Evolutionary conservation across 2,113 vertebrate species (phyloP).

Genomic region (Halcyon malimbica): DNA sequence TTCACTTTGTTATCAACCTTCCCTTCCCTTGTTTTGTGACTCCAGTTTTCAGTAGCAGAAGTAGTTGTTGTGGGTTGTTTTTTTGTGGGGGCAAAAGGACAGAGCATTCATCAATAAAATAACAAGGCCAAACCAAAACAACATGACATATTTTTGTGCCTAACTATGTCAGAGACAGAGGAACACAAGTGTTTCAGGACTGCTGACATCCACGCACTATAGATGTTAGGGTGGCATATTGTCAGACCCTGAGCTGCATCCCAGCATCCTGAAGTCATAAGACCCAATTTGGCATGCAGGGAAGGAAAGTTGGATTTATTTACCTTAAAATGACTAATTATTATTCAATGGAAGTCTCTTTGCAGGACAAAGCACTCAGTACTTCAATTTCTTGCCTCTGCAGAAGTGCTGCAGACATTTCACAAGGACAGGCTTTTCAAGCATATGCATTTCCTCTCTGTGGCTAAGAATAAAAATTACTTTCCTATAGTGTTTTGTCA

Average conservation of each 20-base stretch:
- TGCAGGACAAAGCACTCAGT: conserved; percentile 3
- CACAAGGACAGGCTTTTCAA: conserved; percentile 6
- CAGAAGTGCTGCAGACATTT: not conserved
- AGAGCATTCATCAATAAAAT: not conserved
- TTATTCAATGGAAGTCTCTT: conserved; percentile 19
- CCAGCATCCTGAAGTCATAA: not conserved
- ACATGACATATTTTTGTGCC: not conserved
- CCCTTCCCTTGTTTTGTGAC: not conserved
- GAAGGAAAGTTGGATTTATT: not conserved
- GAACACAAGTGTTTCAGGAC: not conserved
- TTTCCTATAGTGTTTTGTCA: not conserved
- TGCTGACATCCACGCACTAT: not conserved
- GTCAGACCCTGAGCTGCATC: not conserved
- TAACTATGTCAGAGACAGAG: not conserved
- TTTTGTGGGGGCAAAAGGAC: not conserved
- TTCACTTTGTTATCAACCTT: not conserved
- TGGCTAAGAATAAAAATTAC: conserved; percentile 11
- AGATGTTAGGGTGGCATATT: not conserved
- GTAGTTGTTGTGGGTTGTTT: not conserved
- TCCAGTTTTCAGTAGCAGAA: not conserved
- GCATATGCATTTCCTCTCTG: not conserved
- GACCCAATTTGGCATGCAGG: not conserved
- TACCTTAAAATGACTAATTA: conserved; percentile 10
- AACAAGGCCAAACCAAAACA: not conserved
- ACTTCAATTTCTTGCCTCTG: not conserved